These are phyloP conservation scores for Drosophila dives DNA, from an alignment of 2,888 invertebrate genomes.

Conservation along the genomic window DNA sequence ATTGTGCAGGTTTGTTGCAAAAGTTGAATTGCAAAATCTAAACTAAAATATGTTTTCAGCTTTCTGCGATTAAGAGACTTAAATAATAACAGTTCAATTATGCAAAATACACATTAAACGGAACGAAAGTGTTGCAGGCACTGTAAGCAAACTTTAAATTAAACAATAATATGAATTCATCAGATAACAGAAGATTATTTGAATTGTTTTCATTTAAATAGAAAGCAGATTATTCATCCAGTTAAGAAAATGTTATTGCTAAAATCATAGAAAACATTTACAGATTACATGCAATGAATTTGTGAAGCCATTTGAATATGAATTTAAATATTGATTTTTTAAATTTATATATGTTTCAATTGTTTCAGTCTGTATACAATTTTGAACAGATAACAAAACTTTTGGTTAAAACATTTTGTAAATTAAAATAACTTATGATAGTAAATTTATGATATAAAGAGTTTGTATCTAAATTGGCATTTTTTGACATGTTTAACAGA, in stretches of 20 bases:
- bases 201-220: neutral
- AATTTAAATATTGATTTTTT: neutral
- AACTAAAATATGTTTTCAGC: slow-evolving; percentile 8
- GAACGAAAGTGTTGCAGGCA: neutral
- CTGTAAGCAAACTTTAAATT: neutral
- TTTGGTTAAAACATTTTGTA: neutral
- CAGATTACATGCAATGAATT: neutral
- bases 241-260: neutral
- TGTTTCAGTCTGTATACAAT: neutral
- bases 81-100: slow-evolving; percentile 2
- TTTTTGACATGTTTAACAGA: neutral
- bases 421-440: neutral
- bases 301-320: neutral
- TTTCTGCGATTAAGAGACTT: neutral
- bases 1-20: slow-evolving; percentile 3
- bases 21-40: slow-evolving; percentile 15
- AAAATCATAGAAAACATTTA: neutral
- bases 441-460: neutral
- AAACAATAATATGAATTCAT: slow-evolving; percentile 5
- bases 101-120: neutral
- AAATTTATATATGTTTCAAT: neutral
- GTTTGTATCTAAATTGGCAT: neutral
- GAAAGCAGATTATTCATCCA: neutral
- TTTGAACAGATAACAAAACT: neutral
- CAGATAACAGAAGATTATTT: neutral